Evolutionary conservation across 2,888 invertebrate genomes (phyloP), one percentile per base, ranked within the genome.

Genomic region (Heliconius cydno): DNA sequence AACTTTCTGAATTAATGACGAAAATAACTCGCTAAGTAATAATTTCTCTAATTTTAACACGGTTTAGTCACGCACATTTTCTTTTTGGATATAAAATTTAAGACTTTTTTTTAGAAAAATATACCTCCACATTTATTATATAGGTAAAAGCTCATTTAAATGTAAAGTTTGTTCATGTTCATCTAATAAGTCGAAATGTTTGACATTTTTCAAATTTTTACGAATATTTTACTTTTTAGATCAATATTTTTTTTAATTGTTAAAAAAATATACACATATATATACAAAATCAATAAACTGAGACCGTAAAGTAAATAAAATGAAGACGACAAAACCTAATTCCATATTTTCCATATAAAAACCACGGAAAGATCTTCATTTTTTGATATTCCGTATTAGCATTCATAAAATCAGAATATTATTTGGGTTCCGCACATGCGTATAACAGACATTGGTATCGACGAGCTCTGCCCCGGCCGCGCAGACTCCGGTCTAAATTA

Each of bases 351-450:
- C 63, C 63, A 52, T 60, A 73, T 73, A 66, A 76, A 65, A 60
- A 66, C 25, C 22, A 74, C 41, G 34, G 22, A 60, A 70, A 76
- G 25, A 52, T 87, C 86, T 85, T 87, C 86, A 86, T 87, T 89
- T 88, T 91, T 89, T 89, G 90, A 90, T 91, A 90, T 88, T 86
- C 84, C 87, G 86, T 90, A 93, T 94, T 92, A 93, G 88, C 90
- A 93, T 94, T 90, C 90, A 92, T 92, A 92, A 92, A 92, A 94
- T 93, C 92, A 90, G 91, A 92, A 93, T 92, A 92, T 91, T 90
- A 93, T 91, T 90, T 87, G 89, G 87, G 81, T 83, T 91, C 90
- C 91, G 94, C 94, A 92, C 95, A 94, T 94, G 95, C 95, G 95
- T 90, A 90, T 77, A 84, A 83, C 77, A 75, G 78, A 76, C 79